Evolutionary conservation across 2,888 invertebrate species (phyloP).

Genomic region (Pyrrhia umbra): DNA sequence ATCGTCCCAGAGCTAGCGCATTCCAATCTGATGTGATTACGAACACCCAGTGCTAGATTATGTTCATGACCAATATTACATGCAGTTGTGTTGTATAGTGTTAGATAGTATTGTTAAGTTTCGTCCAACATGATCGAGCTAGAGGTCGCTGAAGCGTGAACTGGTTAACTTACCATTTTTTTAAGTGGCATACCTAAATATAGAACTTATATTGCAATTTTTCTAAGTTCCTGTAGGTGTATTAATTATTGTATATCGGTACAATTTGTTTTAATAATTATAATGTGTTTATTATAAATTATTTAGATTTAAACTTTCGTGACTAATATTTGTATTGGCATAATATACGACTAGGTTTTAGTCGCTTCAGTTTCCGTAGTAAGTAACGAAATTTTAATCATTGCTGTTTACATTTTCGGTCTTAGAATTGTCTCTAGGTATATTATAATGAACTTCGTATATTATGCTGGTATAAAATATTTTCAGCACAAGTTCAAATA

Average conservation of each 20-base stretch:
- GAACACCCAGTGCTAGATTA: slow-evolving; percentile 77
- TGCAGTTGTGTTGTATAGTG: slow-evolving; percentile 80
- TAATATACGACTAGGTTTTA: slow-evolving; percentile 71
- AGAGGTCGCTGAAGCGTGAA: slow-evolving; percentile 68
- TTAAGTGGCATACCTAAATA: slow-evolving; percentile 90
- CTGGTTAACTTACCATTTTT: slow-evolving; percentile 80
- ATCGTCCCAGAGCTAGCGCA: slow-evolving; percentile 76
- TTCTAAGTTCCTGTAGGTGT: slow-evolving; percentile 90
- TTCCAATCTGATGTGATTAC: slow-evolving; percentile 78
- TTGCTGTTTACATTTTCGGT: slow-evolving; percentile 43
- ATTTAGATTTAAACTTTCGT: slow-evolving; percentile 85
- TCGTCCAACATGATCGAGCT: slow-evolving; percentile 70
- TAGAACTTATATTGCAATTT: slow-evolving; percentile 90
- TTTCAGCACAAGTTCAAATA: slow-evolving; percentile 89
- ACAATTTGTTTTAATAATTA: slow-evolving; percentile 88
- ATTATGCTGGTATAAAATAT: slow-evolving; percentile 82
- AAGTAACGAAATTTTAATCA: slow-evolving; percentile 30
- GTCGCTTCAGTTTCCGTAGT: slow-evolving; percentile 44
- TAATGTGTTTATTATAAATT: slow-evolving; percentile 89
- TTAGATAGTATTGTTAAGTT: slow-evolving; percentile 79
- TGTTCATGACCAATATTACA: slow-evolving; percentile 81
- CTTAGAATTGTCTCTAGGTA: slow-evolving; percentile 45
- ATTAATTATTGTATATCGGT: slow-evolving; percentile 89
- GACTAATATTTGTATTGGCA: slow-evolving; percentile 81
- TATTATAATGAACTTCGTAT: slow-evolving; percentile 66